phyloP scores from a whole-genome alignment of 2,797 vertebrate genomes.

The Pantherophis vulpinus region DNA sequence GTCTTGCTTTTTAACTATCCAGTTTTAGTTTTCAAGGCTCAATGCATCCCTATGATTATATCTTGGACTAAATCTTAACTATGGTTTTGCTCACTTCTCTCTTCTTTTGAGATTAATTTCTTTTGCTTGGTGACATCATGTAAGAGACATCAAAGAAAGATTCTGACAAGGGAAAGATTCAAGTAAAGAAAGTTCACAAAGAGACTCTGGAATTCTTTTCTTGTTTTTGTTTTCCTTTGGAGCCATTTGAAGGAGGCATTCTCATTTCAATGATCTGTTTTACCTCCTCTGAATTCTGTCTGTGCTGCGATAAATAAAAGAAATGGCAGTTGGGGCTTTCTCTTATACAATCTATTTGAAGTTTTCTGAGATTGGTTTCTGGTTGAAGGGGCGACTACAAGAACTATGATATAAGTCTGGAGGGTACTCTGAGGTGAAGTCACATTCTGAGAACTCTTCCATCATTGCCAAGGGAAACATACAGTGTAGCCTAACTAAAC shows the following conservation, averaged over 20 bases:
- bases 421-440: not conserved
- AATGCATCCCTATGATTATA: not conserved
- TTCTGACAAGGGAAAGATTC: not conserved
- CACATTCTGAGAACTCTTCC: not conserved
- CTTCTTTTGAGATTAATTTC: not conserved
- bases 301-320: not conserved
- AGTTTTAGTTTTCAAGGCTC: not conserved
- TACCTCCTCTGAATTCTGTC: not conserved
- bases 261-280: not conserved
- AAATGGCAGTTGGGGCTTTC: not conserved
- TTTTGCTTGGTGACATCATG: not conserved
- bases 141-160: not conserved
- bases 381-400: not conserved
- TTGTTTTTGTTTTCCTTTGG: not conserved
- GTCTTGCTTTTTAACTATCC: not conserved
- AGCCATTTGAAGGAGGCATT: not conserved
- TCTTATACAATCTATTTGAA: not conserved
- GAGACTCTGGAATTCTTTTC: not conserved
- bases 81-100: not conserved
- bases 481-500: not conserved
- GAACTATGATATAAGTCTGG: not conserved
- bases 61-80: not conserved
- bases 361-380: not conserved
- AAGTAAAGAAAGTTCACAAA: not conserved
- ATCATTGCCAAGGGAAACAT: not conserved